Conservation (phyloP, 2,888 invertebrate species). For the Erebia epiphron region DNA sequence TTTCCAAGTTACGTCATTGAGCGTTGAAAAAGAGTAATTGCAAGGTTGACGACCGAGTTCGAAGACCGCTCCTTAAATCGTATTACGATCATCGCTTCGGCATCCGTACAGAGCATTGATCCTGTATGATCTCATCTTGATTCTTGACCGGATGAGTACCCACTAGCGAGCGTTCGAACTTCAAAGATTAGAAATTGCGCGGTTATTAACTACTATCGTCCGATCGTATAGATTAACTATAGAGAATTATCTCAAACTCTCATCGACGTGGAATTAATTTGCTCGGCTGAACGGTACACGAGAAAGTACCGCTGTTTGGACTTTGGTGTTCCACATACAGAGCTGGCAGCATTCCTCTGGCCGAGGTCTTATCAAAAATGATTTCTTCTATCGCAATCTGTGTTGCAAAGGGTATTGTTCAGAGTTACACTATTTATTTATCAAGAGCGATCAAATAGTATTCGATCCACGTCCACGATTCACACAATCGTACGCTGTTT, state of each 20-base stretch:
- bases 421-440: conserved; percentile 68
- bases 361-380: conserved; percentile 29
- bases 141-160: conserved; percentile 51
- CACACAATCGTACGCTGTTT: conserved; percentile 74
- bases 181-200: conserved; percentile 35
- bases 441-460: conserved; percentile 65
- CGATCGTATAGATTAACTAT: not conserved
- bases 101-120: conserved; percentile 74
- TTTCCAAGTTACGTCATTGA: conserved; percentile 78
- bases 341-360: conserved; percentile 30
- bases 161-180: conserved; percentile 44
- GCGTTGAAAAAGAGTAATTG: conserved; percentile 59
- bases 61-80: conserved; percentile 56
- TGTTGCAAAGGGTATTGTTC: conserved; percentile 63
- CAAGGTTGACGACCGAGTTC: conserved; percentile 69
- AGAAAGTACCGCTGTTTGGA: conserved; percentile 70
- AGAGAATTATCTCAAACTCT: conserved; percentile 55
- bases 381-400: conserved; percentile 35
- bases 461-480: conserved; percentile 77
- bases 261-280: conserved; percentile 65
- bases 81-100: conserved; percentile 69
- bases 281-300: conserved; percentile 64
- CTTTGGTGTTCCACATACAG: conserved; percentile 35
- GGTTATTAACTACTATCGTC: conserved; percentile 25
- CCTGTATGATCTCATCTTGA: conserved; percentile 78